These are phyloP conservation scores for Atethmia centrago DNA, from an alignment of 2,888 invertebrate genomes.

Conservation along the genomic window DNA sequence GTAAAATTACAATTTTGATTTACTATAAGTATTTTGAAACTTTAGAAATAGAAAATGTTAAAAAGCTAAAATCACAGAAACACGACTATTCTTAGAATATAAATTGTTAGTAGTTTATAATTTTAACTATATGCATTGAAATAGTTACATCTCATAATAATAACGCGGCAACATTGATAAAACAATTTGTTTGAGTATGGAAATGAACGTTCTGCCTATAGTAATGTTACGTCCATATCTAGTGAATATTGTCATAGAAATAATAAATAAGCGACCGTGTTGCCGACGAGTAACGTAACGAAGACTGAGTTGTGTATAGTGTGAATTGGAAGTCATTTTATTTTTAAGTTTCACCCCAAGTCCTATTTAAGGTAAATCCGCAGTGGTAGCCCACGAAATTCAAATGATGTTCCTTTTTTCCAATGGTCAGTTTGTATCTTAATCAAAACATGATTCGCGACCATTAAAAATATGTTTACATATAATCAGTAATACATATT, in stretches of 20 bases:
- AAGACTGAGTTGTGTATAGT: conserved; percentile 80
- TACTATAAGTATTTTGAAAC: conserved; percentile 41
- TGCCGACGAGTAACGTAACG: conserved; percentile 70
- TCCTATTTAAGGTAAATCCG: too few relatives aligned
- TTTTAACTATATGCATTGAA: conserved; percentile 53
- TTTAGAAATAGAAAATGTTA: conserved; percentile 37
- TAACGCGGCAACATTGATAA: conserved; percentile 57
- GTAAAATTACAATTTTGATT: conserved; percentile 42
- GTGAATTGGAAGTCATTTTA: conserved; percentile 73
- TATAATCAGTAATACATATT: too few relatives aligned
- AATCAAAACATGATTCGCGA: too few relatives aligned
- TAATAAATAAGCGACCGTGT: conserved; percentile 64
- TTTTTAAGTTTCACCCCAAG: conserved; percentile 62
- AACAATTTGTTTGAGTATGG: conserved; percentile 39
- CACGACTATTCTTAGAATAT: conserved; percentile 44
- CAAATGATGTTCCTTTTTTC: too few relatives aligned
- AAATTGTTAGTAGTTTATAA: conserved; percentile 53
- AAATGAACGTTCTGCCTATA: conserved; percentile 61
- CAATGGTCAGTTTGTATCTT: too few relatives aligned
- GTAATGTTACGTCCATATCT: conserved; percentile 68
- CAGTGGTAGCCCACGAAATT: too few relatives aligned
- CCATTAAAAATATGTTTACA: too few relatives aligned
- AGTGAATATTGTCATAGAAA: conserved; percentile 61
- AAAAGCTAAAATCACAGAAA: conserved; percentile 59
- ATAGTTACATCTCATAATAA: conserved; percentile 57